Evolutionary conservation across 2,888 invertebrate genomes (phyloP).

Genomic region (Beris morrisii): DNA sequence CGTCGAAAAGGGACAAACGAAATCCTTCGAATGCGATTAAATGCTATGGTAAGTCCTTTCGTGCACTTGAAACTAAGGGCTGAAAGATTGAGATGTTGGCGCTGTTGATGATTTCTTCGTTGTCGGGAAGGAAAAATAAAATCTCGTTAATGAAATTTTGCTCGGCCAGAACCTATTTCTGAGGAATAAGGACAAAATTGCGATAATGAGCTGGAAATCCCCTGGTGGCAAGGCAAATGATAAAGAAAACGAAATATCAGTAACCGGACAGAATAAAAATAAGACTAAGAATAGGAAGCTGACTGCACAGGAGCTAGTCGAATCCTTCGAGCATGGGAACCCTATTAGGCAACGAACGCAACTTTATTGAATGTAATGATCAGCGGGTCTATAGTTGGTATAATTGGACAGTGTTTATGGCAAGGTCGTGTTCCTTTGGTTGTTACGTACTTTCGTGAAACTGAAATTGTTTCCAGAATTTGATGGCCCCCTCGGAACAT

Average conservation of each 20-base stretch:
- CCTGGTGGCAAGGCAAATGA: slow-evolving; percentile 24
- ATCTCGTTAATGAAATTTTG: slow-evolving; percentile 28
- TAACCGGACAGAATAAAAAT: neutral
- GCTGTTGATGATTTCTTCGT: too few species aligned
- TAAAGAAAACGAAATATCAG: slow-evolving; percentile 25
- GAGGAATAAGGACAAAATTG: slow-evolving; percentile 25
- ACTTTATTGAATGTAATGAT: slow-evolving; percentile 30
- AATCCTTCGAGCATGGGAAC: neutral
- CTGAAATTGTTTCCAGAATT: slow-evolving; percentile 1
- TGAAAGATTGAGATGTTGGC: too few species aligned
- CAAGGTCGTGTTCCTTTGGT: neutral
- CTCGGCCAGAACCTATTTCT: slow-evolving; percentile 21
- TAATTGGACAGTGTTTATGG: slow-evolving; percentile 10
- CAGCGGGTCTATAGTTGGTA: neutral
- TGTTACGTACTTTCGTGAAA: neutral
- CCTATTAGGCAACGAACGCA: slow-evolving; percentile 9
- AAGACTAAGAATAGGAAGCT: too few species aligned
- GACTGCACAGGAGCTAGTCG: neutral
- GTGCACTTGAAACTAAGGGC: too few species aligned
- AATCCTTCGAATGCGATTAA: too few species aligned
- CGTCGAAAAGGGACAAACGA: too few species aligned
- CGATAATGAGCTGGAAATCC: slow-evolving; percentile 29
- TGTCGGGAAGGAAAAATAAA: slow-evolving; percentile 1
- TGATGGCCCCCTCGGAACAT: neutral
- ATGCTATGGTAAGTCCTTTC: too few species aligned